phyloP scores from a whole-genome alignment of 2,797 vertebrate species.

The Aulostomus chinensis region DNA sequence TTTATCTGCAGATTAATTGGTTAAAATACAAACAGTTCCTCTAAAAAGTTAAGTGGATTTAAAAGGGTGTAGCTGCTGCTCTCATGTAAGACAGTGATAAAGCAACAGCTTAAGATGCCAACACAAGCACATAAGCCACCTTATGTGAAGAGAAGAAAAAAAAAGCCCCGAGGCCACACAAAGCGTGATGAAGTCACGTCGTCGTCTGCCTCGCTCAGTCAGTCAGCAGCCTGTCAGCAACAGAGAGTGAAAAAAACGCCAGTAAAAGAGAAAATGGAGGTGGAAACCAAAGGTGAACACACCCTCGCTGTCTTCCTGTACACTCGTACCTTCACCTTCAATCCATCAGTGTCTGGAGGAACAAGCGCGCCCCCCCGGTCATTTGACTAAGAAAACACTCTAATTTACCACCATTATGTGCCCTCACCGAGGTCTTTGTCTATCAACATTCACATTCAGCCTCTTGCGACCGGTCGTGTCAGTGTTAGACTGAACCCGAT shows the following conservation, averaged over 20 bases:
- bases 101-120: constrained; percentile 40
- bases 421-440: constrained; percentile 51
- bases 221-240: constrained; percentile 50
- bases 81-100: constrained; percentile 32
- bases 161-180: constrained; percentile 62
- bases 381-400: constrained; percentile 68
- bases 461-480: constrained; percentile 49
- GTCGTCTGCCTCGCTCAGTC: constrained; percentile 36
- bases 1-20: constrained; percentile 10
- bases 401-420: constrained; percentile 69
- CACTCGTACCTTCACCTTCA: constrained; percentile 65
- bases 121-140: constrained; percentile 36
- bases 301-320: constrained; percentile 31
- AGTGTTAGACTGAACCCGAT: constrained; percentile 33
- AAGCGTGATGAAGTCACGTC: constrained; percentile 52
- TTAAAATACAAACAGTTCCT: not conserved
- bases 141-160: constrained; percentile 22
- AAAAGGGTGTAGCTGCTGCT: no score
- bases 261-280: not conserved
- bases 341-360: constrained; percentile 65
- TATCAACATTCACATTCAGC: constrained; percentile 45
- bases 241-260: not conserved
- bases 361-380: constrained; percentile 48
- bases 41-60: no score
- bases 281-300: constrained; percentile 23